A percentile compares a stretch with the other conserved stretches of the same genome.
Conservation (phyloP, 2,797 vertebrate genomes). For the Brotula barbata region DNA sequence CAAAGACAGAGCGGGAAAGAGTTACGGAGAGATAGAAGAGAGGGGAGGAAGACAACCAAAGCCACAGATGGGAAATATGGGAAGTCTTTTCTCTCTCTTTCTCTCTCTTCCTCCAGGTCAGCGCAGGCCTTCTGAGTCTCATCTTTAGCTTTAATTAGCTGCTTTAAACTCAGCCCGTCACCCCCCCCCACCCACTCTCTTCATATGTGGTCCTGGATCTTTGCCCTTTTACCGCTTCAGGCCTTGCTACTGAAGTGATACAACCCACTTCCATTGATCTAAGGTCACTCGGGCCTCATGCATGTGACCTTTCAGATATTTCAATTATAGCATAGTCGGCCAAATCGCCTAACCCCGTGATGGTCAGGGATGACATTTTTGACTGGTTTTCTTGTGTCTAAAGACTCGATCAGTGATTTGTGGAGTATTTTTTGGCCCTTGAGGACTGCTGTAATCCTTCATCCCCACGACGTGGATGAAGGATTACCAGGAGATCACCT, state of each 20-base stretch:
- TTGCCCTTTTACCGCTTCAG: conserved; percentile 17
- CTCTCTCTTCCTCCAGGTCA: conserved; percentile 23
- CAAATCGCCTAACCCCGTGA: conserved; percentile 20
- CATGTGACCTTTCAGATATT: conserved; percentile 58
- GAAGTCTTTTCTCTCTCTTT: conserved; percentile 29
- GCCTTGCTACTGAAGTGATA: conserved; percentile 41
- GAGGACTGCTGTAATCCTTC: conserved; percentile 18
- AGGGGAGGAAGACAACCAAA: conserved; percentile 20
- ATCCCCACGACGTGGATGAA: too few relatives aligned
- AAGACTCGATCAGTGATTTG: conserved; percentile 19
- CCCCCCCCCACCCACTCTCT: not conserved
- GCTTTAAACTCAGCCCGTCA: conserved; percentile 43
- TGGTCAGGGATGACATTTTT: conserved; percentile 23
- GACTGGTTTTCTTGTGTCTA: conserved; percentile 10
- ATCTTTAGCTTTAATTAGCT: conserved; percentile 58
- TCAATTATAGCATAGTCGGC: conserved; percentile 58
- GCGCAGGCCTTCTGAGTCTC: conserved; percentile 13
- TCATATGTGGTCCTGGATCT: conserved; percentile 26
- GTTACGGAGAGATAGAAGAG: conserved; percentile 21
- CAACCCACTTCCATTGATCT: conserved; percentile 46
- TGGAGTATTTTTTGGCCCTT: conserved; percentile 10
- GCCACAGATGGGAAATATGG: conserved; percentile 26
- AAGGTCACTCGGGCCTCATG: conserved; percentile 36
- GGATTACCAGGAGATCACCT: conserved; percentile 46
- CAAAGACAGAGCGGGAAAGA: conserved; percentile 39